These are phyloP conservation scores for Botia kubotai DNA, from an alignment of 2,797 vertebrate species.

Conservation along the genomic window DNA sequence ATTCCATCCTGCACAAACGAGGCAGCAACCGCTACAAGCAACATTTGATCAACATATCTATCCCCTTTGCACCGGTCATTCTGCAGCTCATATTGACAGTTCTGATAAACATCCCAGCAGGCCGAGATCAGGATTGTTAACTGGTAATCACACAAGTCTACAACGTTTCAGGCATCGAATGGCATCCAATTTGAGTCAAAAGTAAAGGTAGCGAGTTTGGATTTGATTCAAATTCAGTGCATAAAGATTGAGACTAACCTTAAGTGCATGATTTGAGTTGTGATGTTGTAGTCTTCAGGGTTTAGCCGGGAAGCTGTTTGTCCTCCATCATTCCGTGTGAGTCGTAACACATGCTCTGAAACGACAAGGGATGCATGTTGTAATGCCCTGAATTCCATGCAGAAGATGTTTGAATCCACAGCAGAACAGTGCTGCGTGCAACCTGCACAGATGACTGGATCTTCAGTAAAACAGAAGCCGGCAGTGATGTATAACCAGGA, in stretches of 20 bases:
- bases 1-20: slow-evolving; percentile 24
- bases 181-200: slow-evolving; percentile 2
- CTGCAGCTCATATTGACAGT: slow-evolving; percentile 12
- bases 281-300: slow-evolving; percentile 62
- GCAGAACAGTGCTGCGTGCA: slow-evolving; percentile 3
- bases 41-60: slow-evolving; percentile 19
- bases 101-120: slow-evolving; percentile 41
- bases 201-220: not conserved
- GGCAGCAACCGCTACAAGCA: not conserved
- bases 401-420: slow-evolving; percentile 44
- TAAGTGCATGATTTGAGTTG: slow-evolving; percentile 64
- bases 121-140: slow-evolving; percentile 33
- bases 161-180: not conserved
- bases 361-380: slow-evolving; percentile 56
- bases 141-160: slow-evolving; percentile 18
- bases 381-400: slow-evolving; percentile 54
- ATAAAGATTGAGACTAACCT: slow-evolving; percentile 64
- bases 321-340: slow-evolving; percentile 60
- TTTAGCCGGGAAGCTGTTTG: slow-evolving; percentile 63
- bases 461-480: slow-evolving; percentile 18
- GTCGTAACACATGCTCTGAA: slow-evolving; percentile 66
- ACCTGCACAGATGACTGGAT: slow-evolving; percentile 12
- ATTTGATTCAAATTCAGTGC: slow-evolving; percentile 30
- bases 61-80: slow-evolving; percentile 9
- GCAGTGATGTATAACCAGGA: slow-evolving; percentile 46